Evolutionary conservation across 2,113 vertebrate species (phyloP).

Genomic region (Morone saxatilis): DNA sequence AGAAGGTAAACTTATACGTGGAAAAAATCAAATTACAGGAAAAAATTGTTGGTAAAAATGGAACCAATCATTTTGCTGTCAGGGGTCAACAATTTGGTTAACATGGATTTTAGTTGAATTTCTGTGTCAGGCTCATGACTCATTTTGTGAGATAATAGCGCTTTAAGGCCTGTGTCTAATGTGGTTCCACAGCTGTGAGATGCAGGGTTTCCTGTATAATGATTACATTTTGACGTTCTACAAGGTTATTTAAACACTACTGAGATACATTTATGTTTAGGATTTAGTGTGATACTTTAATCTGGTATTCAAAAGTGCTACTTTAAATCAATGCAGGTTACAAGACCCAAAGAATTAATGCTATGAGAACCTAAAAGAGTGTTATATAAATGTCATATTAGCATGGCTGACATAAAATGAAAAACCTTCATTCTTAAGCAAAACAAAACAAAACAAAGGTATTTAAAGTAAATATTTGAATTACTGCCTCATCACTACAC

Average conservation of each 20-base stretch:
- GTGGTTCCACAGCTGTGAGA: constrained; percentile 57
- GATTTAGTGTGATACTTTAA: constrained; percentile 25
- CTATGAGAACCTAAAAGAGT: neutral
- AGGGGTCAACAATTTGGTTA: constrained; percentile 62
- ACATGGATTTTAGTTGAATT: constrained; percentile 55
- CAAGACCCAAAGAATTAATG: neutral
- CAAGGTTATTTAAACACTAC: constrained; percentile 44
- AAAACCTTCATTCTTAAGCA: neutral
- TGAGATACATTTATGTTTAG: constrained; percentile 22
- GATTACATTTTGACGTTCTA: constrained; percentile 47
- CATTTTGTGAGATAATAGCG: constrained; percentile 56
- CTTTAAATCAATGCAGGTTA: neutral
- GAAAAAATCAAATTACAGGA: constrained; percentile 36
- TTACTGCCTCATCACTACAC: neutral
- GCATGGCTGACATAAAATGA: neutral
- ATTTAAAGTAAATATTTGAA: too few relatives aligned
- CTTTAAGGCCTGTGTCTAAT: constrained; percentile 45
- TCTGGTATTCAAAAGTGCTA: constrained; percentile 2
- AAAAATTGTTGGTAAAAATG: constrained; percentile 57
- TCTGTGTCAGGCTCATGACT: constrained; percentile 48
- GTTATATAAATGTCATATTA: constrained; percentile 9
- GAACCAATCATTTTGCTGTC: constrained; percentile 53
- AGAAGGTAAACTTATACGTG: constrained; percentile 13
- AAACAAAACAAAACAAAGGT: too few relatives aligned
- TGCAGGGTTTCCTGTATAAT: constrained; percentile 36